Conservation (phyloP, 2,113 vertebrate genomes). For the Chauna torquata region DNA sequence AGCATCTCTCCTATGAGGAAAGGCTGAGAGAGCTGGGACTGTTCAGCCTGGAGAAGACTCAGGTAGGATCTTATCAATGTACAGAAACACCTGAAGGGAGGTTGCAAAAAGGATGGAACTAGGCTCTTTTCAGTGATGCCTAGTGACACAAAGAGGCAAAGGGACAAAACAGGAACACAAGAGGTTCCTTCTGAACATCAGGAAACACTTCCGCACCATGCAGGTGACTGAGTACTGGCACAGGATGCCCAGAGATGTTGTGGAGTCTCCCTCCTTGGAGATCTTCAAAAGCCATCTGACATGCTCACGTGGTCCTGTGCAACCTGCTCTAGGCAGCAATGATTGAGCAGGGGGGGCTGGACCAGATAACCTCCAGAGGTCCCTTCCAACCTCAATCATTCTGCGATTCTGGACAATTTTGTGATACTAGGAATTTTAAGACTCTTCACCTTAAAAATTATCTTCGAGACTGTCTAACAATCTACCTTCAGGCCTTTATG, state of each 20-base stretch:
- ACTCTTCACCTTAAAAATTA: neutral
- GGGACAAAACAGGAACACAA: neutral
- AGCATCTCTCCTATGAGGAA: too few species aligned
- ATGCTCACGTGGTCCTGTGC: neutral
- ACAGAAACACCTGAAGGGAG: neutral
- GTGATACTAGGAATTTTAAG: neutral
- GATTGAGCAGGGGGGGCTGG: neutral
- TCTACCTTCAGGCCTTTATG: neutral
- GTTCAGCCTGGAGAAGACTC: neutral
- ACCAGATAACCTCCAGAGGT: neutral
- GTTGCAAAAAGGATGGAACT: too few species aligned
- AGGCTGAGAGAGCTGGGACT: too few species aligned
- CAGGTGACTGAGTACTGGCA: neutral
- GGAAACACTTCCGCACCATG: neutral
- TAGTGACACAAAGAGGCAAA: neutral
- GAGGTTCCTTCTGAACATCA: neutral
- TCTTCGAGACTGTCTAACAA: neutral
- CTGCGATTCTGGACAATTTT: neutral
- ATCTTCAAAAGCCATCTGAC: neutral
- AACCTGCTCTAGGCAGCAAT: neutral
- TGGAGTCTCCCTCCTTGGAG: neutral
- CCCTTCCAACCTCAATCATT: neutral
- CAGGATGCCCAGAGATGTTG: neutral
- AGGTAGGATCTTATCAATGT: neutral
- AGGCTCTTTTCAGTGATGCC: neutral